These are phyloP conservation scores for Drosophila nannoptera DNA, from an alignment of 1,140 invertebrate genomes.

Conservation along the genomic window DNA sequence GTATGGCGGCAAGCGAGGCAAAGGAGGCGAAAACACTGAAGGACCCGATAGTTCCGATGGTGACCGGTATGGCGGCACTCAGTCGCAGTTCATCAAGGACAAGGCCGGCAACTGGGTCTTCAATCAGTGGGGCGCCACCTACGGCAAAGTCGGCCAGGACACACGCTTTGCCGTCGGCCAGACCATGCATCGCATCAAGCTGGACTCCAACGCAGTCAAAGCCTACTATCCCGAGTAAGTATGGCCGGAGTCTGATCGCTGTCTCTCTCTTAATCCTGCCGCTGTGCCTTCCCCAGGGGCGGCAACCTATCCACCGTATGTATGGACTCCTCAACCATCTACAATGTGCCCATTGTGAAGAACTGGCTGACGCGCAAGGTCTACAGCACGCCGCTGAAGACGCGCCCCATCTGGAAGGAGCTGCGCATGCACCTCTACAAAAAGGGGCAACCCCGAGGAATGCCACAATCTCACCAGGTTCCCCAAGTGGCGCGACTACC, in stretches of 20 bases:
- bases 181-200: not conserved
- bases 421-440: conserved; percentile 14
- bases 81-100: conserved; percentile 11
- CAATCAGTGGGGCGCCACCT: conserved; percentile 26
- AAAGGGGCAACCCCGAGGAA: conserved; percentile 21
- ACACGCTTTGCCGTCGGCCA: conserved; percentile 1
- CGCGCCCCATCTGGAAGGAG: conserved; percentile 4
- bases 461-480: conserved; percentile 9
- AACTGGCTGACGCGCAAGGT: conserved; percentile 23
- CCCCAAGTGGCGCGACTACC: not conserved
- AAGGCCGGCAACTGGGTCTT: conserved; percentile 23
- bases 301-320: conserved; percentile 15
- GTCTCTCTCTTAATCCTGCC: not conserved
- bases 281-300: conserved; percentile 1
- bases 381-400: not conserved
- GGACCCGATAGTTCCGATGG: no score
- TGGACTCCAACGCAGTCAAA: not conserved
- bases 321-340: conserved; percentile 20
- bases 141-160: conserved; percentile 17
- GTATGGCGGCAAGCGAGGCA: no score
- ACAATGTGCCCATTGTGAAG: conserved; percentile 8
- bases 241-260: not conserved
- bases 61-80: not conserved
- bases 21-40: no score
- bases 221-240: conserved; percentile 22